Evolutionary conservation across 2,797 vertebrate species (phyloP), one percentile per base, ranked within the genome.

Genomic region (Pangasius macronema): DNA sequence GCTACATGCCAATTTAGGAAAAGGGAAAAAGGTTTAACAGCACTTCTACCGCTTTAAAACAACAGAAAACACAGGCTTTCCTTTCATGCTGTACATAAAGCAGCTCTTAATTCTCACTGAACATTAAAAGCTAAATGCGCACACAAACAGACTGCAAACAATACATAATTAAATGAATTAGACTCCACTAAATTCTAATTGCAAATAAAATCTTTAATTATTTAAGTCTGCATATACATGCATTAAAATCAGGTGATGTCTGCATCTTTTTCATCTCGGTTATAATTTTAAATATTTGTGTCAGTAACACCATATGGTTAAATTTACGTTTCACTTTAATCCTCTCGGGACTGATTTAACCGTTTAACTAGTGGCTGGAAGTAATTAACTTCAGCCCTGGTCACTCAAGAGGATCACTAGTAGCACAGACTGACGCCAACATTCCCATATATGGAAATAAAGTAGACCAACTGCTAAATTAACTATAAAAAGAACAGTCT

Each of bases 331-430:
- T 53, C n/a, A n/a, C 67, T 59, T 59, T 20, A 27, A 83, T 72
- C 30, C 46, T 39, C 70, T 42, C 33, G 14, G 65, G 86, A 33
- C 53, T 36, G 85, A 51, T 61, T 49, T 61, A 83, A 10, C 79
- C 2, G 39, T 73, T 83, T 82, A 83, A 76, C 55, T 53, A 42
- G 30, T 2, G 42, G 39, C 68, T 83, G 70, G 59, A 65, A 75
- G 70, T 83, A 83, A 87, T 83, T 83, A 87, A 42, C 86, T 65
- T 76, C 30, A n/a, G 39, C n/a, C 67, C 63, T 49, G 57, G 42
- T 76, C 80, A 83, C 68, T 39, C 68, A 55, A 75, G 86, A 82
- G 55, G 30, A 82, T 75, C 42, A 36, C 39, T 16, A 61, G 53
- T 68, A 70, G 63, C 36, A 57, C 8, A 24, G 49, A 30, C 36